Conservation (phyloP, 2,797 vertebrate genomes). For the Hemitrygon akajei region DNA sequence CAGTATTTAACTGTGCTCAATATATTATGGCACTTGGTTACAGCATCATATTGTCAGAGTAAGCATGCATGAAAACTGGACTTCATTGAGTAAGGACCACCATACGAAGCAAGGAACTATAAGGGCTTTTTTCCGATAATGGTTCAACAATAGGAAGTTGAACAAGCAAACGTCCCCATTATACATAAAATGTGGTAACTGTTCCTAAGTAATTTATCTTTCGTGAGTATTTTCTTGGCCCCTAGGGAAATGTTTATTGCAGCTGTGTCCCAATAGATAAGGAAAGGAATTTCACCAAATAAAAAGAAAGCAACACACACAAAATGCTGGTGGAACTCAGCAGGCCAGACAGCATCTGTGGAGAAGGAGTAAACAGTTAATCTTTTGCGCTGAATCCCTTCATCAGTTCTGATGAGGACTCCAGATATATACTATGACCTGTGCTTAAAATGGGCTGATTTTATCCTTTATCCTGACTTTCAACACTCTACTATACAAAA, state of each 20-base stretch:
- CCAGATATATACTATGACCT: no score
- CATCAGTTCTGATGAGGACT: no score
- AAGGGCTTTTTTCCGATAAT: background rate
- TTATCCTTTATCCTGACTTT: no score
- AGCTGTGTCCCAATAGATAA: background rate
- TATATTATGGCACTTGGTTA: background rate
- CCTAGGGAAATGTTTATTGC: background rate
- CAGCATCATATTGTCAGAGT: no score
- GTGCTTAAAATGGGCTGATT: no score
- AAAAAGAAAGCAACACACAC: background rate
- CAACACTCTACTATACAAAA: no score
- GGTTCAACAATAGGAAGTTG: constrained; percentile 5
- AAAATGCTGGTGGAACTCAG: no score
- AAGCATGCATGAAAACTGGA: background rate
- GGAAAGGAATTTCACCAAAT: background rate
- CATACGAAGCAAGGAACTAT: background rate
- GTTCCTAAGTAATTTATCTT: background rate
- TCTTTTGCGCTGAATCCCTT: no score
- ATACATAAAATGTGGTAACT: background rate
- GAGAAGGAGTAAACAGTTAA: no score
- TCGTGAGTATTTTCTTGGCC: background rate
- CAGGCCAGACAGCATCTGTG: no score
- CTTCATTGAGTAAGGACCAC: background rate
- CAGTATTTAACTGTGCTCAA: background rate
- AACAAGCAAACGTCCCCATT: constrained; percentile 6